phyloP scores from a whole-genome alignment of 2,797 vertebrate species.

The Nasua narica region DNA sequence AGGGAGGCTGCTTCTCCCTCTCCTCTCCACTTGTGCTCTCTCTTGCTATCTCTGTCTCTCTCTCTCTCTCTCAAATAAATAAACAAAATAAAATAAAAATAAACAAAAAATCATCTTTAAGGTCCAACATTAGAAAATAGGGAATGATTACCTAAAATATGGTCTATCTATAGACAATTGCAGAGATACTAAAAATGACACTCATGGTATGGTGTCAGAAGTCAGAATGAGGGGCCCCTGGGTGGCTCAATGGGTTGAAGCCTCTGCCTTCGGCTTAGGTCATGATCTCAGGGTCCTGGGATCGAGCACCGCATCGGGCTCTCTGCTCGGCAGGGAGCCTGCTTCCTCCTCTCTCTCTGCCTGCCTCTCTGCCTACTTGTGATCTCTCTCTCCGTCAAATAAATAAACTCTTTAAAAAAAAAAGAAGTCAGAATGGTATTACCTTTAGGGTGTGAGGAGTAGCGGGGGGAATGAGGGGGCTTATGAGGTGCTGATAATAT shows the following conservation, averaged over 20 bases:
- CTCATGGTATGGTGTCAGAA: background rate
- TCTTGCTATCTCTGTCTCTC: background rate
- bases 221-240: too few relatives aligned
- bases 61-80: background rate
- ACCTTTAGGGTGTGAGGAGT: background rate
- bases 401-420: too few relatives aligned
- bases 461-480: background rate
- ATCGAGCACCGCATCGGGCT: too few relatives aligned
- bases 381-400: too few relatives aligned
- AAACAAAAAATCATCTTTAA: conserved; percentile 1
- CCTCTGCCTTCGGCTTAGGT: too few relatives aligned
- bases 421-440: background rate
- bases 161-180: background rate
- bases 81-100: background rate
- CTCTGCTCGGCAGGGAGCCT: too few relatives aligned
- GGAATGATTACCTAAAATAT: conserved; percentile 10
- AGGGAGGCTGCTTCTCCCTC: background rate
- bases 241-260: too few relatives aligned
- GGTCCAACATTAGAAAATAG: background rate
- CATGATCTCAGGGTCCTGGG: too few relatives aligned
- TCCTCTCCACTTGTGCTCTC: background rate
- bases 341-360: too few relatives aligned
- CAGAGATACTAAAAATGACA: conserved; percentile 21
- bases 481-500: background rate
- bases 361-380: too few relatives aligned